Conservation (phyloP, 2,113 vertebrate species). For the Pyrgilauda ruficollis region DNA sequence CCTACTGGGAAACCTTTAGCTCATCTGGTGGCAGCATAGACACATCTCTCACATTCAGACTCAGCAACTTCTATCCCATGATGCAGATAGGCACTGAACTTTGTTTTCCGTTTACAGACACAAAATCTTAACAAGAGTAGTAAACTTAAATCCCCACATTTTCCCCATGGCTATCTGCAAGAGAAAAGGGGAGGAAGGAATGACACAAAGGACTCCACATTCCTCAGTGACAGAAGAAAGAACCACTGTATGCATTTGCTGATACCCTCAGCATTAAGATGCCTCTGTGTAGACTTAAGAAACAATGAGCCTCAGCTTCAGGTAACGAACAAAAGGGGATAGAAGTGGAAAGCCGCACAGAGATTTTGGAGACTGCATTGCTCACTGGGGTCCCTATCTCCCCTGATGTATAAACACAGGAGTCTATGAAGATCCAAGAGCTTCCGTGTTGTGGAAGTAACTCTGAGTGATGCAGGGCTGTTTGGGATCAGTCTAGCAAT, state of each 20-base stretch:
- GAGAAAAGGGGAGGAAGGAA: slow-evolving; percentile 54
- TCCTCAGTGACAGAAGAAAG: slow-evolving; percentile 65
- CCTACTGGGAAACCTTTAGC: not conserved
- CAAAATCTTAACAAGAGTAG: slow-evolving; percentile 30
- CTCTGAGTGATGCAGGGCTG: not conserved
- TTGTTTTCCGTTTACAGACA: slow-evolving; percentile 1
- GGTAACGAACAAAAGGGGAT: slow-evolving; percentile 42
- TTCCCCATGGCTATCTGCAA: slow-evolving; percentile 59
- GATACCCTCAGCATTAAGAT: slow-evolving; percentile 64
- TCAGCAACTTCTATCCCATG: not conserved
- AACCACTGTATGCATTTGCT: slow-evolving; percentile 56
- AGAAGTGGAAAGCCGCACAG: not conserved
- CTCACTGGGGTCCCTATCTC: not conserved
- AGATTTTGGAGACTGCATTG: not conserved
- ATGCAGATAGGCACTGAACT: not conserved
- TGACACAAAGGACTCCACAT: slow-evolving; percentile 59
- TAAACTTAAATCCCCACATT: slow-evolving; percentile 8
- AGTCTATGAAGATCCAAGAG: not conserved
- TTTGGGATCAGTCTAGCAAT: not conserved
- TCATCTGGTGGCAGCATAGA: not conserved
- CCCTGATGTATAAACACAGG: not conserved
- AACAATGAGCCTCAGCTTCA: slow-evolving; percentile 50
- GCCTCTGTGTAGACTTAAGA: slow-evolving; percentile 54
- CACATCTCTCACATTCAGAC: not conserved
- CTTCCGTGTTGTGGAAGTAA: not conserved